A percentile compares a stretch with the other conserved stretches of the same genome.
Conservation (phyloP, 2,113 vertebrate genomes). For the Muscicapa adusta region DNA sequence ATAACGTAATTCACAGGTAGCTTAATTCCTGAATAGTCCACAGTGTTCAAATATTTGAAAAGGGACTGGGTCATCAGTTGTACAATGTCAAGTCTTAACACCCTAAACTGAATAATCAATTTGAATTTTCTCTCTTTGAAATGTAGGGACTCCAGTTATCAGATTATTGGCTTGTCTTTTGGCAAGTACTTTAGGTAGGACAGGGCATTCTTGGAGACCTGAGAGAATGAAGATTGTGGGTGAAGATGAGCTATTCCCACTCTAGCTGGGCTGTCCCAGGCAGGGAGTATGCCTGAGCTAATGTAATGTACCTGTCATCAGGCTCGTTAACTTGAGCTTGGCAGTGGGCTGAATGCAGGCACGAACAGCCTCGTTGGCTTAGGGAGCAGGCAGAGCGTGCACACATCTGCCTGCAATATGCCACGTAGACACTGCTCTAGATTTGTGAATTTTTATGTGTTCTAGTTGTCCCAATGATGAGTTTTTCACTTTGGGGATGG, state of each 20-base stretch:
- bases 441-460: background rate
- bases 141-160: background rate
- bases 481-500: background rate
- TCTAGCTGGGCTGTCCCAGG: background rate
- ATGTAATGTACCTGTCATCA: slow-evolving; percentile 24
- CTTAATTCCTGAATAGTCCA: background rate
- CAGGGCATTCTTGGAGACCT: background rate
- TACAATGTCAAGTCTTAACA: background rate
- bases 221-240: background rate
- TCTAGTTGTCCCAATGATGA: background rate
- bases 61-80: background rate
- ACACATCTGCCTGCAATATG: slow-evolving; percentile 49
- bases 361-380: slow-evolving; percentile 3
- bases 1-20: background rate
- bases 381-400: background rate
- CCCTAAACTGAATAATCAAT: background rate
- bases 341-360: slow-evolving; percentile 2
- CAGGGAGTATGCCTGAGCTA: background rate
- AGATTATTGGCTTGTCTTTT: background rate
- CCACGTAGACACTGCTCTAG: background rate
- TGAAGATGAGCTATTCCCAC: background rate
- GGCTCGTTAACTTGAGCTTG: slow-evolving; percentile 29
- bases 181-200: background rate
- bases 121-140: background rate
- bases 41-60: background rate